phyloP scores from a whole-genome alignment of 2,888 invertebrate species.

The Andrena minutula region DNA sequence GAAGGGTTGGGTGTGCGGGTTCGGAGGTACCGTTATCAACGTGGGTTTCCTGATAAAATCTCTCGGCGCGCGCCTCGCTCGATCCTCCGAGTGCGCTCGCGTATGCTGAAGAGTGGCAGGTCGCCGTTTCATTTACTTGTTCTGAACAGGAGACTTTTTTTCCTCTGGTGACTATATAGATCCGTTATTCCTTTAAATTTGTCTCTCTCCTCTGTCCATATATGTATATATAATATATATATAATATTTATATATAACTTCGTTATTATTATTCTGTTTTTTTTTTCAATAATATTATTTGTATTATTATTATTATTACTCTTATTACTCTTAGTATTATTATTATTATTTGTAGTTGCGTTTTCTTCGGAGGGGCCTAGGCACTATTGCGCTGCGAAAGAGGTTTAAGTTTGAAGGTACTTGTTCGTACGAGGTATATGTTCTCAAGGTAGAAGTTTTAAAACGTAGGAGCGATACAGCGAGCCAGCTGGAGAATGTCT shows the following conservation, averaged over 20 bases:
- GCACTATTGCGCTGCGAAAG: conserved; percentile 83
- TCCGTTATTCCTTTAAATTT: conserved; percentile 11
- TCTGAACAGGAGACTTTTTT: conserved; percentile 13
- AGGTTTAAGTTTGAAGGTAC: conserved; percentile 83
- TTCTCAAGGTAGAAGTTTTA: conserved; percentile 80
- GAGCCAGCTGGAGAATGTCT: conserved; percentile 40
- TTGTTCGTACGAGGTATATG: conserved; percentile 84
- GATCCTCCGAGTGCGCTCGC: conserved; percentile 5
- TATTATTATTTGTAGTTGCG: conserved; percentile 54
- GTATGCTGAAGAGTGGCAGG: background rate
- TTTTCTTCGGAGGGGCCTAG: conserved; percentile 75
- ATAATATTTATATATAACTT: conserved; percentile 38
- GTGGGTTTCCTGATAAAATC: conserved; percentile 41
- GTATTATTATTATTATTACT: conserved; percentile 30
- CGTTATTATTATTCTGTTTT: conserved; percentile 14
- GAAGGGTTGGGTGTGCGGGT: conserved; percentile 42
- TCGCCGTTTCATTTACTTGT: background rate
- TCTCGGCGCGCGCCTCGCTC: background rate
- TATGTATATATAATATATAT: conserved; percentile 17
- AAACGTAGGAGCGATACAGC: conserved; percentile 53
- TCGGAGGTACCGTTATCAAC: conserved; percentile 35
- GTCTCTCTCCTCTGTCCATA: background rate
- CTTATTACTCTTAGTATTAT: conserved; percentile 11
- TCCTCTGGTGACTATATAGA: conserved; percentile 16
- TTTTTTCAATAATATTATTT: conserved; percentile 36